Conservation (phyloP, 2,113 vertebrate genomes). For the Nothobranchius furzeri region DNA sequence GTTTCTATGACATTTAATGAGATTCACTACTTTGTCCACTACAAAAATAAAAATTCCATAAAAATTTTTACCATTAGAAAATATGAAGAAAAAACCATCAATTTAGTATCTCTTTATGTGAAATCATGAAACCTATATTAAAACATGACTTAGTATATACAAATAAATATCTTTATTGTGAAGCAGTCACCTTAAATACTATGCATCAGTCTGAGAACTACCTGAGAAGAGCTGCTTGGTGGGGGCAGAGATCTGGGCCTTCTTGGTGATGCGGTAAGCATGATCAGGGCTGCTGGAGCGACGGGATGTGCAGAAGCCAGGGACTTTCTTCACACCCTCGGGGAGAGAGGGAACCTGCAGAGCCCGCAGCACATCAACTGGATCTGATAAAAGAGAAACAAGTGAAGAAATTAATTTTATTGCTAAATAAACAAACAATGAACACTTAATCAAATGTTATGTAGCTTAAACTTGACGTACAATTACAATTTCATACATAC, state of each 20-base stretch:
- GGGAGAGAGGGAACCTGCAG: slow-evolving; percentile 87
- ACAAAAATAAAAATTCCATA: too few relatives aligned
- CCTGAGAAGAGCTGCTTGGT: slow-evolving; percentile 90
- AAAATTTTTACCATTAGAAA: too few relatives aligned
- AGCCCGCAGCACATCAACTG: slow-evolving; percentile 84
- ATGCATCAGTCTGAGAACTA: slow-evolving; percentile 15
- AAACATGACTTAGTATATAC: too few relatives aligned
- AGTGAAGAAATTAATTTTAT: rapidly evolving
- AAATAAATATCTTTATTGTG: too few relatives aligned
- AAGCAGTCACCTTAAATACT: too few relatives aligned
- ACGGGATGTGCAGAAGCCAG: slow-evolving; percentile 83
- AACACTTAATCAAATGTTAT: background rate
- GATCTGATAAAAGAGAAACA: slow-evolving; percentile 56
- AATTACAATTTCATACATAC: too few relatives aligned
- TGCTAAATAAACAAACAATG: background rate
- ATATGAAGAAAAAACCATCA: too few relatives aligned
- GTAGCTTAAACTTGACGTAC: background rate
- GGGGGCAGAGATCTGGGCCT: slow-evolving; percentile 91
- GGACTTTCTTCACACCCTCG: slow-evolving; percentile 84
- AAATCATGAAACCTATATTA: too few relatives aligned
- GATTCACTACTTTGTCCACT: too few relatives aligned
- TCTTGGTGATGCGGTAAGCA: slow-evolving; percentile 87
- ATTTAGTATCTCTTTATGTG: too few relatives aligned
- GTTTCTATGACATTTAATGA: too few relatives aligned
- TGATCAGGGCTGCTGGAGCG: slow-evolving; percentile 76